A percentile compares a stretch with the other conserved stretches of the same genome.
phyloP scores from a whole-genome alignment of 1,140 invertebrate genomes.

The Achatina immaculata region DNA sequence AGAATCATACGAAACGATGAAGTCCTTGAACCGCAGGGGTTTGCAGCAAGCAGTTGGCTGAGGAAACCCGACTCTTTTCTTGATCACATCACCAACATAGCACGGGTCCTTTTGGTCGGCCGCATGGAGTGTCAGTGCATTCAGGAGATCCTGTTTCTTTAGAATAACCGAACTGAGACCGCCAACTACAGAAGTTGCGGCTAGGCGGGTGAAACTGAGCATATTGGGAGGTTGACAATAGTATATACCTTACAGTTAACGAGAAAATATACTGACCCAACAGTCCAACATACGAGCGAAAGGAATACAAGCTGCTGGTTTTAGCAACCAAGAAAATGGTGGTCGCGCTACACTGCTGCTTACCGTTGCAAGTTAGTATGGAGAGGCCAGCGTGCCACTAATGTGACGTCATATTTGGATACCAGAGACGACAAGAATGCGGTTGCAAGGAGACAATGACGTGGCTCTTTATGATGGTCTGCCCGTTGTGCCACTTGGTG shows the following conservation, averaged over 20 bases:
- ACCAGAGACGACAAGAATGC: constrained; percentile 19
- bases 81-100: constrained; percentile 41
- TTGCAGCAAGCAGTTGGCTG: constrained; percentile 45
- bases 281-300: constrained; percentile 17
- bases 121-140: constrained; percentile 21
- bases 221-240: neutral
- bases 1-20: constrained; percentile 35
- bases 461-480: neutral
- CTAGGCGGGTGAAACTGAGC: constrained; percentile 2
- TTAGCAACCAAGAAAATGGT: constrained; percentile 26
- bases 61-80: constrained; percentile 39
- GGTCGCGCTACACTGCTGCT: constrained; percentile 24
- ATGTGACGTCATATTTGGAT: constrained; percentile 25
- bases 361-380: constrained; percentile 27
- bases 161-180: neutral
- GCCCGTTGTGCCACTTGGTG: neutral
- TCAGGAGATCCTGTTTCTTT: constrained; percentile 17
- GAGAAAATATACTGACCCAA: constrained; percentile 19
- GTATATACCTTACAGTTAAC: neutral
- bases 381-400: constrained; percentile 15
- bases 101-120: constrained; percentile 26
- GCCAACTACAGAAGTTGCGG: constrained; percentile 21
- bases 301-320: neutral
- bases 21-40: constrained; percentile 37
- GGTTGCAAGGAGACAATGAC: constrained; percentile 6